Conservation (phyloP, 2,888 invertebrate genomes). For the Thymelicus lineola region DNA sequence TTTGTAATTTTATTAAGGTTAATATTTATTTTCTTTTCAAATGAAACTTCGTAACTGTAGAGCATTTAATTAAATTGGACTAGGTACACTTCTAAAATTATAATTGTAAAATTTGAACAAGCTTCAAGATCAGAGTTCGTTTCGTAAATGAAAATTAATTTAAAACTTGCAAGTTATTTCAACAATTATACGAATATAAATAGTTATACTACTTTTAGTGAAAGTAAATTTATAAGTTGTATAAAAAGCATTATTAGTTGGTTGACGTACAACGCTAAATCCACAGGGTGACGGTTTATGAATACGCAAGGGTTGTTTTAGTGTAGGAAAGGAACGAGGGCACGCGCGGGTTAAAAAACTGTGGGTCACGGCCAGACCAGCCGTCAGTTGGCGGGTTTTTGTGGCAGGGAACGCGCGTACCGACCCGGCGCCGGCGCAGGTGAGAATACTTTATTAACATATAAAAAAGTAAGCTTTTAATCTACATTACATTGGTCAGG, state of each 20-base stretch:
- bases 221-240: slow-evolving; percentile 17
- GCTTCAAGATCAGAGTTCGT: no score
- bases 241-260: slow-evolving; percentile 29
- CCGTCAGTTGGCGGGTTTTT: slow-evolving; percentile 68
- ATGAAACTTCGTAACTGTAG: slow-evolving; percentile 50
- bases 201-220: no score
- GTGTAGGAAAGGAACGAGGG: slow-evolving; percentile 59
- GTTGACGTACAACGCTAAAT: slow-evolving; percentile 51
- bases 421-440: slow-evolving; percentile 48
- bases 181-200: no score
- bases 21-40: slow-evolving; percentile 55
- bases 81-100: background rate
- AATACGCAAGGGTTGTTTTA: slow-evolving; percentile 79
- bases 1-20: slow-evolving; percentile 54
- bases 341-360: slow-evolving; percentile 75
- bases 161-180: no score
- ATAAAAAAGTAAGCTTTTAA: slow-evolving; percentile 1
- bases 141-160: no score
- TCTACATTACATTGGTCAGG: no score
- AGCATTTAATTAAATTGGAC: slow-evolving; percentile 67
- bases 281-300: slow-evolving; percentile 57
- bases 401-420: slow-evolving; percentile 62
- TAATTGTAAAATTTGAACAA: background rate
- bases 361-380: slow-evolving; percentile 66
- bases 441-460: slow-evolving; percentile 19